Evolutionary conservation across 2,113 vertebrate genomes (phyloP), one percentile per base, ranked within the genome.

Genomic region (Macquaria ambigua): DNA sequence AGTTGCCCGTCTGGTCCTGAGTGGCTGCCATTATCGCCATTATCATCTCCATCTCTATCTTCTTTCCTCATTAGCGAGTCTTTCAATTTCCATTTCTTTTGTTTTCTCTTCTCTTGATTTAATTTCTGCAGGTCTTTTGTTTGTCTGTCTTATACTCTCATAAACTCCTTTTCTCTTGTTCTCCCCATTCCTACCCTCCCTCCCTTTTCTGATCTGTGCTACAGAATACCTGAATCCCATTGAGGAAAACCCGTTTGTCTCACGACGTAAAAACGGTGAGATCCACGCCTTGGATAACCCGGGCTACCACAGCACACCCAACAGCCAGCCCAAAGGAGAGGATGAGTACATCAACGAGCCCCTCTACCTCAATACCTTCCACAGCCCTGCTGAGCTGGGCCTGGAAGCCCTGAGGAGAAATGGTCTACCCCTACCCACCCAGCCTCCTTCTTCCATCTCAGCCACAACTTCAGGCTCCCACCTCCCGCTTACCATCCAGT

Each of bases 231-330:
- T 98, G 78, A 98, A 97, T 90, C 97, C 98, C 0, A 97, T 99
- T 58, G 98, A 99, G 85, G 98, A 99, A 92, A 99, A 99, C 86
- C 98, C 98, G 0, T 99, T 99, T 83, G 98, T 98, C 70, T 96
- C 97, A 0, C 95, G 97, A 1, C 96, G 97, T 3, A 99, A 97
- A 94, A 99, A 97, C 0, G 96, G 97, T 34, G 98, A 99, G 77
- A 93, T 98, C 46, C 97, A 98, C 25, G 97, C 97, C 11, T 79
- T 99, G 95, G 98, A 99, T 93, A 99, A 98, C 89, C 97, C 97
- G 0, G 98, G 97, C 31, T 99, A 99, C 90, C 98, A 98, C 93
- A 97, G 86, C 0, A 96, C 97, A 76, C 93, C 96, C 16, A 97
- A 91, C 0, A 97, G 96, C 70, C 96, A 97, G 25, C 93, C 96